These are phyloP conservation scores for Octodon degus DNA, from an alignment of 2,113 vertebrate species.

Conservation along the genomic window DNA sequence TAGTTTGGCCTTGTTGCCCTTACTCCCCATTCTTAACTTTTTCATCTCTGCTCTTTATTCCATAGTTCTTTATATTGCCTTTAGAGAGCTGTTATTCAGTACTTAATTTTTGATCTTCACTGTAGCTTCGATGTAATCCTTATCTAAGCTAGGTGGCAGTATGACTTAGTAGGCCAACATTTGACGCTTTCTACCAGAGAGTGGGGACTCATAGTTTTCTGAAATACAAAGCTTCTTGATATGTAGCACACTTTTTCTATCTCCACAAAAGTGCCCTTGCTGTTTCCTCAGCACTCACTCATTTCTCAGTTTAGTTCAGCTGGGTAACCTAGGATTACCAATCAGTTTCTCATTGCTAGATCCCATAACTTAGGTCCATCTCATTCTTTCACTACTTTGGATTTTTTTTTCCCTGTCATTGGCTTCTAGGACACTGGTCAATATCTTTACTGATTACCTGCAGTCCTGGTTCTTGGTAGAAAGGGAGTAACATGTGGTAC, in stretches of 20 bases:
- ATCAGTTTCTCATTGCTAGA: neutral
- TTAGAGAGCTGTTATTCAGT: neutral
- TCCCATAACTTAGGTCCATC: neutral
- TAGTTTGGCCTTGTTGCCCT: neutral
- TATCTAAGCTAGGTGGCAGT: neutral
- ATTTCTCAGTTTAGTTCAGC: neutral
- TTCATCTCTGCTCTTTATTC: neutral
- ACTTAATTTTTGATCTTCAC: neutral
- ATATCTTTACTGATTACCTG: neutral
- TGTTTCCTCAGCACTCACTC: neutral
- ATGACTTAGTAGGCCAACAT: neutral
- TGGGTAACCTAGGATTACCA: neutral
- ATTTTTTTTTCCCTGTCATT: neutral
- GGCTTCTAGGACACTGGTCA: neutral
- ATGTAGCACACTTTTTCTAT: neutral
- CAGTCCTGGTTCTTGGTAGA: neutral
- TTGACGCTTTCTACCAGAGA: neutral
- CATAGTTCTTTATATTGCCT: neutral
- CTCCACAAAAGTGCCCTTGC: neutral
- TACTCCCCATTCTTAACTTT: neutral
- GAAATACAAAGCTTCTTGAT: neutral
- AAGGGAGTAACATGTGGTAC: neutral
- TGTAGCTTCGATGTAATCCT: conserved; percentile 1
- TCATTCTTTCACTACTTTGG: neutral
- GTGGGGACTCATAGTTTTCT: neutral